These are phyloP conservation scores for Mythimna pallens DNA, from an alignment of 2,888 invertebrate genomes.

Conservation along the genomic window DNA sequence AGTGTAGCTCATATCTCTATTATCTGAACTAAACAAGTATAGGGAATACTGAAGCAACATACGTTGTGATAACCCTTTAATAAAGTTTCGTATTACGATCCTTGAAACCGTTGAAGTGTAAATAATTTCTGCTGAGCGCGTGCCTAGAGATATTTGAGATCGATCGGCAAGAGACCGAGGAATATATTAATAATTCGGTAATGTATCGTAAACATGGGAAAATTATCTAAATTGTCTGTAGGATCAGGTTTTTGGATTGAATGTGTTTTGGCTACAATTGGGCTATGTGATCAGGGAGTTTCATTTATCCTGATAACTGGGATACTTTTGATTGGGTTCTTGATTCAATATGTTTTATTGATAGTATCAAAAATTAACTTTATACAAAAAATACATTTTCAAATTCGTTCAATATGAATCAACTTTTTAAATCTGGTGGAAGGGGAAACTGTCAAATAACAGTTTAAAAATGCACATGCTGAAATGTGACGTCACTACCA, in stretches of 20 bases:
- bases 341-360: too few relatives aligned
- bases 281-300: background rate
- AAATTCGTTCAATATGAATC: too few relatives aligned
- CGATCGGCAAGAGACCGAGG: conserved; percentile 37
- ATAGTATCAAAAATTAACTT: too few relatives aligned
- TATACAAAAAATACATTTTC: too few relatives aligned
- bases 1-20: too few relatives aligned
- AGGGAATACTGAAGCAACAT: conserved; percentile 34
- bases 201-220: conserved; percentile 45
- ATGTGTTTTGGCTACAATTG: conserved; percentile 10
- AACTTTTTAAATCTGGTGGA: too few relatives aligned
- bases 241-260: background rate
- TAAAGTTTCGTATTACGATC: conserved; percentile 65
- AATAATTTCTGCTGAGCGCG: conserved; percentile 52
- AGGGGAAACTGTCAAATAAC: too few relatives aligned
- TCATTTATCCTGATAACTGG: background rate
- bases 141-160: conserved; percentile 57
- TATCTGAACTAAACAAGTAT: background rate
- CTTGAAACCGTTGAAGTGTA: conserved; percentile 62
- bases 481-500: too few relatives aligned
- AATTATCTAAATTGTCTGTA: conserved; percentile 18
- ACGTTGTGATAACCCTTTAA: conserved; percentile 52
- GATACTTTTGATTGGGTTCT: background rate
- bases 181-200: conserved; percentile 53
- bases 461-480: too few relatives aligned